Evolutionary conservation across 2,113 vertebrate species (phyloP).

Genomic region (Protobothrops flavoviridis): DNA sequence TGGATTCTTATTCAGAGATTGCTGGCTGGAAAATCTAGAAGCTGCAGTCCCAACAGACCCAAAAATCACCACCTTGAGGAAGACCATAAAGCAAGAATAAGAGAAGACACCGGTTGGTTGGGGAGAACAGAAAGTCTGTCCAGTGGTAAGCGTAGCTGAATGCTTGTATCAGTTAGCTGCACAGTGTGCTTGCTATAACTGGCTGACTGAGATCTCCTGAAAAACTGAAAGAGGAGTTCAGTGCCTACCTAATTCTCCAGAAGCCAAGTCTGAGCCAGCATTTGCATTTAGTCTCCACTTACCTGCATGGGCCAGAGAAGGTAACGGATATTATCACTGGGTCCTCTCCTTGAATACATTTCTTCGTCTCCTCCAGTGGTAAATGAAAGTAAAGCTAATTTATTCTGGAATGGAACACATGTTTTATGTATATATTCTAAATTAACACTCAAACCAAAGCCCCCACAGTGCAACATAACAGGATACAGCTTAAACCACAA

Average conservation of each 20-base stretch:
- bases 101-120: background rate
- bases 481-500: background rate
- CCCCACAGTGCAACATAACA: background rate
- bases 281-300: background rate
- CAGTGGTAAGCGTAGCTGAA: background rate
- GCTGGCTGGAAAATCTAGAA: background rate
- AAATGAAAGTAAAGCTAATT: slow-evolving; percentile 71
- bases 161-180: background rate
- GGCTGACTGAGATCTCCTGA: background rate
- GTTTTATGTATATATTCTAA: background rate
- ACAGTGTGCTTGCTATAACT: background rate
- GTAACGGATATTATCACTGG: slow-evolving; percentile 61
- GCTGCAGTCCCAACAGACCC: background rate
- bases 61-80: background rate
- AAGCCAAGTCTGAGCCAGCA: background rate
- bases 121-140: background rate
- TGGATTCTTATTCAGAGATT: background rate
- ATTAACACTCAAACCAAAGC: background rate
- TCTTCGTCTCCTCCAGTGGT: slow-evolving; percentile 64
- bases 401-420: slow-evolving; percentile 58
- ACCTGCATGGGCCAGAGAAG: slow-evolving; percentile 78
- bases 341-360: slow-evolving; percentile 46
- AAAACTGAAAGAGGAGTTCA: background rate
- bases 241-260: background rate
- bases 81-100: background rate